phyloP scores from a whole-genome alignment of 2,888 invertebrate species.

The Metallyticus violacea region DNA sequence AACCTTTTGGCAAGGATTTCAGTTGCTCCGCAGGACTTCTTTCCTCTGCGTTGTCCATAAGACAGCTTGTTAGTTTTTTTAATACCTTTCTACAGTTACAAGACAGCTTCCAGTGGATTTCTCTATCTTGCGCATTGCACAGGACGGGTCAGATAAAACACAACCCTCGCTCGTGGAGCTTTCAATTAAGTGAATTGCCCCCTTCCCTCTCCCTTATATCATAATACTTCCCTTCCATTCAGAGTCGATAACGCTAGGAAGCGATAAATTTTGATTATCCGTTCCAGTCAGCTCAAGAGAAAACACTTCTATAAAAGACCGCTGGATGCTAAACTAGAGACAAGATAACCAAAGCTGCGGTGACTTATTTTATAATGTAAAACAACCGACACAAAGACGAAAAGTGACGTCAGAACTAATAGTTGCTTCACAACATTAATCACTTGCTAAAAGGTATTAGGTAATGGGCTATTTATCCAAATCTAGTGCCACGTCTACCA shows the following conservation, averaged over 20 bases:
- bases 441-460: not conserved
- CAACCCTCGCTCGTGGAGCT: not conserved
- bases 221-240: not conserved
- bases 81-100: too few species aligned
- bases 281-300: conserved; percentile 12
- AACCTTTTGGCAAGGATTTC: too few species aligned
- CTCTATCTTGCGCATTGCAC: not conserved
- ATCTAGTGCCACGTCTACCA: not conserved
- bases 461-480: not conserved
- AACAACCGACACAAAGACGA: too few species aligned
- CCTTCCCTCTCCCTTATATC: not conserved
- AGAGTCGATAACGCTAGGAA: conserved; percentile 5
- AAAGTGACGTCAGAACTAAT: not conserved
- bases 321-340: not conserved
- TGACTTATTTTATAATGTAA: not conserved
- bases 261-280: conserved; percentile 26
- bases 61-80: too few species aligned
- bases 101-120: too few species aligned
- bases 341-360: not conserved
- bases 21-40: too few species aligned
- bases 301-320: conserved; percentile 1
- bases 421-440: not conserved
- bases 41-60: too few species aligned
- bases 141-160: conserved; percentile 4
- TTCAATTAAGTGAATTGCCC: conserved; percentile 20